Base-by-base conservation (phyloP, 2,888 invertebrate genomes). In the Amitus sp. region DNA sequence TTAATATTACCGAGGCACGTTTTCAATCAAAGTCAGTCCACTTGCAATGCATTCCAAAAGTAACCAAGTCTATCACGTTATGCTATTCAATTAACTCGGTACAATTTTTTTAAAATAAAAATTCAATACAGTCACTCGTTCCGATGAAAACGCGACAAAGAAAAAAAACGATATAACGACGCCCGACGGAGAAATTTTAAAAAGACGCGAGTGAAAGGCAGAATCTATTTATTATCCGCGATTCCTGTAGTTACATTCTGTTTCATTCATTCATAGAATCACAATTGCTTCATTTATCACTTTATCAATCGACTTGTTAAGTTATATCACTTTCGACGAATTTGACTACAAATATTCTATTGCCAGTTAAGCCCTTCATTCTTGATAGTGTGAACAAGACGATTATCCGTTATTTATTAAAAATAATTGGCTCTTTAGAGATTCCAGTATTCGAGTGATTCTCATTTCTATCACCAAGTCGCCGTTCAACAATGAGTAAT, bases 21-120 rank as follows among this genome's bases (percentile, higher is more conserved):
- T 62, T 62, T 62, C 62, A 56, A 62, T 62, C 47, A 52, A 45
- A 52, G 33, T n/a, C n/a, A n/a, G n/a, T 42, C 48, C 43, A 49
- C 56, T 62, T 51, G 62, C 62, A 48, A 45, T 47, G 52, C 62
- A 53, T 53, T 53, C 49, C 40, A 51, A 62, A 62, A 52, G 49
- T 57, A 47, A 42, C 43, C 34, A 55, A 62, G 61, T 56, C 56
- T 47, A 57, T 62, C 30, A 53, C 30, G 46, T 45, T 49, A 62
- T 57, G 53, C 51, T 34, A 62, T 62, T 57, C 62, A 57, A 62
- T 62, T 49, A 47, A 52, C 52, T 49, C 51, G 49, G 57, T 51
- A 52, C 47, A 56, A 56, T 53, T 53, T 56, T 62, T 62, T 56
- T 55, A 30, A 12, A 20, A 23, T 19, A 53, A 49, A 62, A 57